Evolutionary conservation across 2,113 vertebrate genomes (phyloP), one percentile per base, ranked within the genome.

Genomic region (Siphamia tubifer): DNA sequence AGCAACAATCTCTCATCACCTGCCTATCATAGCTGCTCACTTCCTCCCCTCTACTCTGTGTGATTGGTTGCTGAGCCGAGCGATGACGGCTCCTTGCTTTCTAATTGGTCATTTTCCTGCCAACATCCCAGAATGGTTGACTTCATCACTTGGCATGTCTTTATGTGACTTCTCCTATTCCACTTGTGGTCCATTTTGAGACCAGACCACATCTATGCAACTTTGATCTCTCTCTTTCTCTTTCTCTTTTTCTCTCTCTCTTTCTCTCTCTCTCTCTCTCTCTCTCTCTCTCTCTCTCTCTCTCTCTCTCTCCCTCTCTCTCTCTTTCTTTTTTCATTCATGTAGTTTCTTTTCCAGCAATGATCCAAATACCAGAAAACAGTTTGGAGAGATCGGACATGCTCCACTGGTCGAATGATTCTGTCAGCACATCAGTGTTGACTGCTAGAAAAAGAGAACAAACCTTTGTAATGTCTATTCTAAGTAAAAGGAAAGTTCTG

Each of bases 101-200:
- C 64, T 77, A 81, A 86, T 81, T 77, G 82, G 68, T 77, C 20
- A 6, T 82, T 65, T 81, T 72, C 69, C 78, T 35, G 57, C 67
- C 51, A 79, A 66, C 13, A 65, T 70, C 77, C 70, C 47, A 36
- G 70, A 80, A 79, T 17, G 32, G 47, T 45, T 78, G 75, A 84
- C 77, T 71, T 78, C 75, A 81, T 78, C 73, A 19, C 42, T 69
- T 84, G 86, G 81, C 54, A 21, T 0, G 11, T 61, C 52, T 53
- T 25, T 6, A 56, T 39, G 44, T 11, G 44, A 63, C 73, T 68
- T 67, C 70, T 54, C 38, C 23, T 16, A 9, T 79, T 66, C 42
- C 48, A 12, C 43, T 54, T 69, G 71, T 74, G 79, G 79, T 83
- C 64, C 31, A 20, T 25, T 73, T 36, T 16, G 44, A 48, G 30